Conservation (phyloP, 2,113 vertebrate genomes). For the Sakesphorus luctuosus region DNA sequence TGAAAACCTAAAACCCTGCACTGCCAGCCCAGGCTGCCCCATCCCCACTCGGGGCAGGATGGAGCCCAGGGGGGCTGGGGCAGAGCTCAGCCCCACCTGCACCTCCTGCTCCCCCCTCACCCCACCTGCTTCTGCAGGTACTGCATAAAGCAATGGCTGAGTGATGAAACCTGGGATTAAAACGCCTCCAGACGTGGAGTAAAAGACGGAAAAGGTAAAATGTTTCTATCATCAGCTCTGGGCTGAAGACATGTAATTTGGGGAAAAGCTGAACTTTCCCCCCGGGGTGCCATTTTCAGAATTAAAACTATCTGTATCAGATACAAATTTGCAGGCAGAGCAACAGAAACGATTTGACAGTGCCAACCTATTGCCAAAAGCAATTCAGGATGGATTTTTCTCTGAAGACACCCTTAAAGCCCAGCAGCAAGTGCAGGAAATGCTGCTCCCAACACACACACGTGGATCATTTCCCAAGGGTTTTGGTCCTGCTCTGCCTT, state of each 20-base stretch:
- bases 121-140: neutral
- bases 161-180: neutral
- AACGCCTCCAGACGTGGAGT: neutral
- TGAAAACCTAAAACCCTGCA: neutral
- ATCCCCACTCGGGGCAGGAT: accelerated
- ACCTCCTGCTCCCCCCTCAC: neutral
- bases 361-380: neutral
- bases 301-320: neutral
- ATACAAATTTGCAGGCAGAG: neutral
- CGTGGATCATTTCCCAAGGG: neutral
- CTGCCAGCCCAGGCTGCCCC: neutral
- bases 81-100: neutral
- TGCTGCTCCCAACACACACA: neutral
- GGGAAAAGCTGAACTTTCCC: neutral
- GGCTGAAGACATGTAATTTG: neutral
- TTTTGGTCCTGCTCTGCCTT: neutral
- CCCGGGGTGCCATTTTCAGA: neutral
- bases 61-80: too few relatives aligned
- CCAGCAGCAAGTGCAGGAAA: neutral
- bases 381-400: neutral
- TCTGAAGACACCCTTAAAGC: neutral
- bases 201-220: neutral
- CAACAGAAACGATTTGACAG: neutral
- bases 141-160: neutral
- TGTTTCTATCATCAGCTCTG: neutral